Evolutionary conservation across 2,797 vertebrate species (phyloP), one percentile per base, ranked within the genome.

Genomic region (Myripristis jacobus): DNA sequence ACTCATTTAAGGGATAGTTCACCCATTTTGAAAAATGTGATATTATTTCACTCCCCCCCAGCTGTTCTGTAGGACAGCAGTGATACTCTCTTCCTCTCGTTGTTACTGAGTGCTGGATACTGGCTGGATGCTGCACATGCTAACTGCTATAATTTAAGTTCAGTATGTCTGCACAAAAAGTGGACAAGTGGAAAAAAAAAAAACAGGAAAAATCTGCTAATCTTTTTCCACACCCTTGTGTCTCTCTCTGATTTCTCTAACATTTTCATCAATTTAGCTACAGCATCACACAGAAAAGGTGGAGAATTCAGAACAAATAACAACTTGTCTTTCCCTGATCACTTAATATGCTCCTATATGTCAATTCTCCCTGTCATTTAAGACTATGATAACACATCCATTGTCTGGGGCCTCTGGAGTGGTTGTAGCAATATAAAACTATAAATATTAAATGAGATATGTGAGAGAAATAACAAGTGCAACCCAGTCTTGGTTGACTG

Each of bases 401-500:
- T 41, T 24, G 57, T 74, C 38, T 53, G 58, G 67, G 72, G 67
- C 29, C 27, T 56, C 64, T 47, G 38, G 43, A 25, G 29, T 52
- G 71, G 60, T 56, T 70, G 52, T 67, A 73, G 47, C 54, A 67
- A 57, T 52, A 56, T 48, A 62, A 62, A 73, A 46, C 41, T 60
- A 79, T 58, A 71, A 60, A 77, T 61, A 64, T 4, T 77, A 80
- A 75, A 77, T 63, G 48, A 67, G 27, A 67, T 70, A 21, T 19
- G 48, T 55, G 55, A 77, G 24, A 55, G 3, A 29, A 3, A 29
- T 29, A 71, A 84, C 55, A 22, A 75, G 85, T 60, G 61, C 43
- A 81, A 85, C 67, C 50, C 48, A 77, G 74, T 81, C 12, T 69
- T 29, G 46, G 79, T 85, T 53, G 70, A 81, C 74, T 81, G 80